phyloP scores from a whole-genome alignment of 2,797 vertebrate species.

The Coracias cyanogaster region DNA sequence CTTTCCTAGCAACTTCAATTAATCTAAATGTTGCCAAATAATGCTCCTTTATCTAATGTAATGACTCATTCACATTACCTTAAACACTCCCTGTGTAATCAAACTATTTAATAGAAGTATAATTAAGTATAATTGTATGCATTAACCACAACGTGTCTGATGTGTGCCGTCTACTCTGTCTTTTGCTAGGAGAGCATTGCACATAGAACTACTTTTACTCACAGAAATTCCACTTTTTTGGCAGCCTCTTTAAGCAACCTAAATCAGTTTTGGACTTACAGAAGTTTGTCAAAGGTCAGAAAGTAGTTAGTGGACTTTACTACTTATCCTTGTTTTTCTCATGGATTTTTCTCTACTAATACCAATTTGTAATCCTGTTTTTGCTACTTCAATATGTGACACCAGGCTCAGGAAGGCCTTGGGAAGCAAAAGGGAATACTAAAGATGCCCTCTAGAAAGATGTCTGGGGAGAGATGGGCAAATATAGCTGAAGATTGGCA shows the following conservation, averaged over 20 bases:
- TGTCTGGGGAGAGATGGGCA: background rate
- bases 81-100: background rate
- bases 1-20: background rate
- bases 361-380: background rate
- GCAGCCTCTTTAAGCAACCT: background rate
- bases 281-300: background rate
- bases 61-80: background rate
- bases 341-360: background rate
- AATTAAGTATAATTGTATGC: background rate
- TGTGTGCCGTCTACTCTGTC: background rate
- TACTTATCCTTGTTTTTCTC: background rate
- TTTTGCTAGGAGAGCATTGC: background rate
- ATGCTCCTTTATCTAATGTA: background rate
- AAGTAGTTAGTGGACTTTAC: background rate
- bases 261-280: background rate
- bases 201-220: background rate
- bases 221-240: background rate
- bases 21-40: background rate
- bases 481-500: background rate
- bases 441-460: background rate
- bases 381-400: background rate
- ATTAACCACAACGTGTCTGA: background rate
- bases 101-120: background rate
- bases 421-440: background rate
- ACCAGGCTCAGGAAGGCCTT: background rate